Evolutionary conservation across 2,888 invertebrate species (phyloP).

Genomic region (Scrobipalpa atriplicella): DNA sequence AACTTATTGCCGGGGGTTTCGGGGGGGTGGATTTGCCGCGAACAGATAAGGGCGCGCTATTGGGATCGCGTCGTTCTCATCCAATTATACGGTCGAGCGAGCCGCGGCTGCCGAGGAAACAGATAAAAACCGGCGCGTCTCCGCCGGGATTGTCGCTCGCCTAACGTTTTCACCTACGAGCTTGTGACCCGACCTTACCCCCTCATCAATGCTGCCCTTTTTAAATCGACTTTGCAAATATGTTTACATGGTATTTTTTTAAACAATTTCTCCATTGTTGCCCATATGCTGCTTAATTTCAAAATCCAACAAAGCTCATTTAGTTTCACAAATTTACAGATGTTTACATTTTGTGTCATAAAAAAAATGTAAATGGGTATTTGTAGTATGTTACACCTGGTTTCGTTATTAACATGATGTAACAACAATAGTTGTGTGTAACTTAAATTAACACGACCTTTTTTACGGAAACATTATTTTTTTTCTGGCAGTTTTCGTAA

Average conservation of each 20-base stretch:
- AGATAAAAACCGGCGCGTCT: constrained; percentile 79
- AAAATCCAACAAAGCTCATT: neutral
- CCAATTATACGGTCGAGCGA: constrained; percentile 83
- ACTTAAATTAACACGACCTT: too few relatives aligned
- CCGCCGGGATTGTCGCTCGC: constrained; percentile 78
- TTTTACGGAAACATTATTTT: too few relatives aligned
- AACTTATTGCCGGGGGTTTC: constrained; percentile 73
- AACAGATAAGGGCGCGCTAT: constrained; percentile 82
- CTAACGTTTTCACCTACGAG: constrained; percentile 77
- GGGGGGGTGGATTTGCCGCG: constrained; percentile 75
- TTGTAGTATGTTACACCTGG: too few relatives aligned
- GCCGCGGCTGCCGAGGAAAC: constrained; percentile 38
- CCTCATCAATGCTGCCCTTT: constrained; percentile 29
- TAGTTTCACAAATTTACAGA: neutral
- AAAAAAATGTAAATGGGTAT: too few relatives aligned
- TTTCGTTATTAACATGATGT: too few relatives aligned
- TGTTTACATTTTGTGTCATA: too few relatives aligned
- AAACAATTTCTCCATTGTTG: neutral
- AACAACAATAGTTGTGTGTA: too few relatives aligned
- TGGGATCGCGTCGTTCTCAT: constrained; percentile 82
- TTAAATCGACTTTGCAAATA: constrained; percentile 13
- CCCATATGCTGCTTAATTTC: neutral
- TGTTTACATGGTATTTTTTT: neutral
- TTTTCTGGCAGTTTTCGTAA: too few relatives aligned
- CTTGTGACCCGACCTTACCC: constrained; percentile 35